A percentile compares a stretch with the other conserved stretches of the same genome.
Conservation (phyloP, 23 tunicate genomes). For the Corella eumyota region DNA sequence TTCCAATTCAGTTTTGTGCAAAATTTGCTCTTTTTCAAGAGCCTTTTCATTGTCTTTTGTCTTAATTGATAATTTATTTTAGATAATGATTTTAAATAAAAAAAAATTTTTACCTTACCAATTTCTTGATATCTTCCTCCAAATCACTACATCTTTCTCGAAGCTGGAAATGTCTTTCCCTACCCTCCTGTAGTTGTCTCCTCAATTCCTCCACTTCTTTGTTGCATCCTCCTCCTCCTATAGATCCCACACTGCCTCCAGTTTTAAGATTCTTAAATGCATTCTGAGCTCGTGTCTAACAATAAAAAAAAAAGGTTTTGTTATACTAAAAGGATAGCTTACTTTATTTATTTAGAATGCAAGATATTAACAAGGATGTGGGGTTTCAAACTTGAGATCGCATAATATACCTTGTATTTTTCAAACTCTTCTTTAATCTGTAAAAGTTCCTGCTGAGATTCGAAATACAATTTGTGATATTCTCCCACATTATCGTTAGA, state of each 20-base stretch:
- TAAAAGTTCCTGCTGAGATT: slow-evolving; percentile 47
- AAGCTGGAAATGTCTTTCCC: slow-evolving; percentile 66
- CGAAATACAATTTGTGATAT: slow-evolving; percentile 66
- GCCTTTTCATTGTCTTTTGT: slow-evolving; percentile 32
- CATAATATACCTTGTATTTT: slow-evolving; percentile 76
- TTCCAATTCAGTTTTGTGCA: slow-evolving; percentile 26
- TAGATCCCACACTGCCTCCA: slow-evolving; percentile 2
- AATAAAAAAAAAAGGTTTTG: too few species aligned
- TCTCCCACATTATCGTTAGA: too few species aligned
- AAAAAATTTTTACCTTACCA: slow-evolving; percentile 33
- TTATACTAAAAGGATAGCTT: too few species aligned
- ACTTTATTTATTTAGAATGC: too few species aligned
- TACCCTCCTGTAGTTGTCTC: slow-evolving; percentile 53
- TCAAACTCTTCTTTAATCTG: slow-evolving; percentile 76
- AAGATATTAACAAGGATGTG: too few species aligned
- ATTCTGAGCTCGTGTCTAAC: slow-evolving; percentile 60
- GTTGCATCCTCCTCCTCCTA: slow-evolving; percentile 6
- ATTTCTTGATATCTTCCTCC: slow-evolving; percentile 27
- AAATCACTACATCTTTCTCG: slow-evolving; percentile 52
- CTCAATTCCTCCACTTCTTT: slow-evolving; percentile 42
- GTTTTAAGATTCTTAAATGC: slow-evolving; percentile 68
- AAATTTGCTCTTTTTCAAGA: slow-evolving; percentile 18
- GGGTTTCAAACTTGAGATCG: too few species aligned
- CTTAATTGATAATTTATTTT: too few species aligned
- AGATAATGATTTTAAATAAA: too few species aligned